Percentiles rank a stretch among this genome's conserved stretches.
Evolutionary conservation across 2,113 vertebrate genomes (phyloP).

Genomic region (Lanius ludovicianus): DNA sequence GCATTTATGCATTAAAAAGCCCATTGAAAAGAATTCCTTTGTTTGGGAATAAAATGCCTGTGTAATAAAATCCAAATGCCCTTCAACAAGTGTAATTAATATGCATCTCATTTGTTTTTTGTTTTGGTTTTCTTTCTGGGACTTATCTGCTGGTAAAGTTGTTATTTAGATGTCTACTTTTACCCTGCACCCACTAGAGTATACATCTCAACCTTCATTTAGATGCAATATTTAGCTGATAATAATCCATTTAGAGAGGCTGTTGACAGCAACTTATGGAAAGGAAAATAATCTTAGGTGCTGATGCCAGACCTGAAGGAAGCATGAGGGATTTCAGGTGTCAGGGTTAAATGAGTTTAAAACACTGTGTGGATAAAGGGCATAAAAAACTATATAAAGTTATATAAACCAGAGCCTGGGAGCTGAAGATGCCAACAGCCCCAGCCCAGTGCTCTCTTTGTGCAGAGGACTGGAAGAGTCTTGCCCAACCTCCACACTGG

Average conservation of each 20-base stretch:
- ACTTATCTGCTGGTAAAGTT: neutral
- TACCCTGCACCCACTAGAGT: neutral
- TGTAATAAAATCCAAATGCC: neutral
- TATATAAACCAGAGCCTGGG: neutral
- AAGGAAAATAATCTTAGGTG: neutral
- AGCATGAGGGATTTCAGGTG: neutral
- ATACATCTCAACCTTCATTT: neutral
- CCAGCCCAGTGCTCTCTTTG: rapidly evolving
- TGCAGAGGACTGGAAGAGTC: neutral
- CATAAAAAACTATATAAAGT: too few relatives aligned
- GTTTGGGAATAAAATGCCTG: neutral
- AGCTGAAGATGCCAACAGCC: neutral
- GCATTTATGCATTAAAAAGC: neutral
- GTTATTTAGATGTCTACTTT: neutral
- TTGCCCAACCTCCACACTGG: neutral
- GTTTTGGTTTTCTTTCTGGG: neutral
- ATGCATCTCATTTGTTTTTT: neutral
- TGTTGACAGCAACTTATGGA: neutral
- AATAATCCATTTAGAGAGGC: neutral
- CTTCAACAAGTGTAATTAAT: neutral
- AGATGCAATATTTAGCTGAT: neutral
- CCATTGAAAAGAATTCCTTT: neutral
- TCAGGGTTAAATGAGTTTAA: neutral
- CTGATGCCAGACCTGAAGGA: neutral
- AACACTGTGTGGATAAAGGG: rapidly evolving